Conservation (phyloP, 2,113 vertebrate genomes). For the Passer domesticus region DNA sequence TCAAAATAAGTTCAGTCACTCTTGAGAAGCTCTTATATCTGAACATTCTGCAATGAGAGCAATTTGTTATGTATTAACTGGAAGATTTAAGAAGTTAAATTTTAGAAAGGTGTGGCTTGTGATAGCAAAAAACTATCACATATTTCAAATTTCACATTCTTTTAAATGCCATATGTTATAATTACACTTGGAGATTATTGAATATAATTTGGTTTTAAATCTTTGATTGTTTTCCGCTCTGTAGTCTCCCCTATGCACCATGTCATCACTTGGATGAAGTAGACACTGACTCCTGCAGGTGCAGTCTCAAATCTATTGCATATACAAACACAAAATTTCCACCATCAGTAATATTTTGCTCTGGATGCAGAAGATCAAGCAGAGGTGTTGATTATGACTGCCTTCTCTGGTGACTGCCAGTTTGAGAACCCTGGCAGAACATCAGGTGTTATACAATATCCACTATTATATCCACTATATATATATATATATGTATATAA, state of each 20-base stretch:
- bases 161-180: background rate
- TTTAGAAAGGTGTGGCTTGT: constrained; percentile 31
- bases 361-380: background rate
- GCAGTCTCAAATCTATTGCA: background rate
- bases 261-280: background rate
- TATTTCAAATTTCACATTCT: background rate
- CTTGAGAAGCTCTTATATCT: constrained; percentile 54
- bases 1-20: constrained; percentile 76
- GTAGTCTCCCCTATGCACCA: background rate
- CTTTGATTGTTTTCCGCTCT: background rate
- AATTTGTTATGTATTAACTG: constrained; percentile 62
- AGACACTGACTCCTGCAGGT: background rate
- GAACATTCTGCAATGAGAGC: constrained; percentile 11
- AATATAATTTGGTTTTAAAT: background rate
- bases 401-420: background rate
- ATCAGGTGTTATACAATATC: background rate
- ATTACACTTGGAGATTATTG: background rate
- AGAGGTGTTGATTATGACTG: background rate
- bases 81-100: constrained; percentile 31
- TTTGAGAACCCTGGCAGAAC: background rate
- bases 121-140: background rate
- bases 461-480: background rate
- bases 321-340: background rate
- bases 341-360: background rate
- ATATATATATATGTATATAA: background rate